Conservation (phyloP, 2,888 invertebrate species). For the Mayetiola destructor region DNA sequence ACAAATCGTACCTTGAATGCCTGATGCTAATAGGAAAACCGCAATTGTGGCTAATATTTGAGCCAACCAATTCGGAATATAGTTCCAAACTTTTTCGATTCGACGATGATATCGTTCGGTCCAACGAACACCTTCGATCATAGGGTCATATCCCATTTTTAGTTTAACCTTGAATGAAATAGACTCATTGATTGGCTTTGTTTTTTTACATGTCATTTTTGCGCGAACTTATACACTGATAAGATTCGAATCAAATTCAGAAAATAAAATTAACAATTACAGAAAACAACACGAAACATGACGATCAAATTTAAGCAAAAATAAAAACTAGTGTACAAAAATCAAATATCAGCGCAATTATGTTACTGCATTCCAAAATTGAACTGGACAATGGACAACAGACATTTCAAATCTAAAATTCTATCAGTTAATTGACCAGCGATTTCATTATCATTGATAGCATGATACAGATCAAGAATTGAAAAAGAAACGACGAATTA, state of each 20-base stretch:
- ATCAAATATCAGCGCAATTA: too few relatives aligned
- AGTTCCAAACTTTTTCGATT: conserved; percentile 41
- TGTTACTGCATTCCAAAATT: too few relatives aligned
- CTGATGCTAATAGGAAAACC: conserved; percentile 46
- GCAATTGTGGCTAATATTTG: conserved; percentile 44
- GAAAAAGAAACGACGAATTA: background rate
- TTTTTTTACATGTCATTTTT: background rate
- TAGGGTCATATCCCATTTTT: conserved; percentile 32
- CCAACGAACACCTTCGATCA: conserved; percentile 45
- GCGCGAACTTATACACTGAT: too few relatives aligned
- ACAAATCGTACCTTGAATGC: conserved; percentile 41
- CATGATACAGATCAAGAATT: background rate
- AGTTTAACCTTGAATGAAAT: conserved; percentile 8
- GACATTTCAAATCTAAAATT: too few relatives aligned
- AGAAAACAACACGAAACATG: too few relatives aligned
- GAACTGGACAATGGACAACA: too few relatives aligned
- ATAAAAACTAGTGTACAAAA: too few relatives aligned
- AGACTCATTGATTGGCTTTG: background rate
- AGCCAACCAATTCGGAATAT: conserved; percentile 40
- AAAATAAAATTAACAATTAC: too few relatives aligned
- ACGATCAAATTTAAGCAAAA: too few relatives aligned
- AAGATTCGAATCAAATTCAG: too few relatives aligned
- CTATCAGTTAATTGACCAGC: too few relatives aligned
- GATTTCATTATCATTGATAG: too few relatives aligned
- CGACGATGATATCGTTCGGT: conserved; percentile 41